Conservation (phyloP, 2,888 invertebrate genomes). For the Volucella inflata region DNA sequence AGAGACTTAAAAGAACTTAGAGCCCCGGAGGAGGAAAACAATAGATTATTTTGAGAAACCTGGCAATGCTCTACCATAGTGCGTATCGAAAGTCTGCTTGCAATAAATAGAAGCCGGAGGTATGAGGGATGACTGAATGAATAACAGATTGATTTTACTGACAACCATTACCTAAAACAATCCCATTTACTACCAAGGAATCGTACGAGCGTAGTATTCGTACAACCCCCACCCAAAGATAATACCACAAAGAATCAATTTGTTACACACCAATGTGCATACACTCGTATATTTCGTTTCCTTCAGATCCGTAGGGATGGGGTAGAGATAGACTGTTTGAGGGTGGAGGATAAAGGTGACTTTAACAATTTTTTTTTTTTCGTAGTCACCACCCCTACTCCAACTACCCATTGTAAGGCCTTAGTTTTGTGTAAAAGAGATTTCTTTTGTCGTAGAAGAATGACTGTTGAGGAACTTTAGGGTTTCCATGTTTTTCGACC, state of each 20-base stretch:
- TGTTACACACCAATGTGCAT: conserved; percentile 43
- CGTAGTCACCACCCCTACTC: neutral
- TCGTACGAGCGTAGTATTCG: neutral
- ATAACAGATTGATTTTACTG: conserved; percentile 65
- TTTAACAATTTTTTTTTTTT: conserved; percentile 17
- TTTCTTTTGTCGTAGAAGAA: conserved; percentile 16
- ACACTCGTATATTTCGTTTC: conserved; percentile 18
- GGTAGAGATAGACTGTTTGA: neutral
- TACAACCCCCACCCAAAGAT: conserved; percentile 20
- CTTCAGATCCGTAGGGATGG: neutral
- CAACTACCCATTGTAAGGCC: neutral
- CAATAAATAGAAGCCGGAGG: neutral
- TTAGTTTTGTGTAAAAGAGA: neutral
- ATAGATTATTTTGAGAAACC: too few relatives aligned
- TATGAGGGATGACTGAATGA: conserved; percentile 28
- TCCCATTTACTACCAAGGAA: conserved; percentile 46
- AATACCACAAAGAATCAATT: conserved; percentile 62
- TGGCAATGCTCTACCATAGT: neutral
- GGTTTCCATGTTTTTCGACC: neutral
- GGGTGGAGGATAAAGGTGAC: conserved; percentile 29
- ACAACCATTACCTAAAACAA: conserved; percentile 60
- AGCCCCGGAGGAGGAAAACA: too few relatives aligned
- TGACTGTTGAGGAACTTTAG: too few relatives aligned
- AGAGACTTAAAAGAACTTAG: too few relatives aligned
- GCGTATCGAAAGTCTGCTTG: conserved; percentile 4